Conservation (phyloP, 2,888 invertebrate species). For the Ryuthela nishihirai region DNA sequence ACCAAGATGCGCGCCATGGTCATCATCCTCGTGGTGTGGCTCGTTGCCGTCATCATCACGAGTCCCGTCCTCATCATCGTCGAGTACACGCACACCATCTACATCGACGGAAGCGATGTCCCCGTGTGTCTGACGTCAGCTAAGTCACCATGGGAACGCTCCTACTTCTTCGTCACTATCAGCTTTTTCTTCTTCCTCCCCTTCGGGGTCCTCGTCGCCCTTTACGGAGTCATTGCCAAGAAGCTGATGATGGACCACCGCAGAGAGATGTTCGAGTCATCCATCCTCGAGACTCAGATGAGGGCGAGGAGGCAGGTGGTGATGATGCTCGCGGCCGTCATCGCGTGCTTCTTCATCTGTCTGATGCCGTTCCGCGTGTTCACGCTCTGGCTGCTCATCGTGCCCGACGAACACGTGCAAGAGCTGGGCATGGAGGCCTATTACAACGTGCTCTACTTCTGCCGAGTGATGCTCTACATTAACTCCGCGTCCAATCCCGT, state of each 20-base stretch:
- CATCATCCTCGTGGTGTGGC: constrained; percentile 49
- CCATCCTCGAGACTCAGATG: constrained; percentile 3
- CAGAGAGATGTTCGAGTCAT: constrained; percentile 7
- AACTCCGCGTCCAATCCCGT: constrained; percentile 90
- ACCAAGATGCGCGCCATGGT: constrained; percentile 47
- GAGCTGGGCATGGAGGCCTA: constrained; percentile 73
- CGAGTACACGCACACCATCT: constrained; percentile 66
- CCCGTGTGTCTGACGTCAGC: constrained; percentile 76
- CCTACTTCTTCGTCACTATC: constrained; percentile 75
- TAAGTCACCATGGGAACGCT: constrained; percentile 69
- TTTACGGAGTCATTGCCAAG: constrained; percentile 80
- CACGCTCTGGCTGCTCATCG: constrained; percentile 79
- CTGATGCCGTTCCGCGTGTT: constrained; percentile 79
- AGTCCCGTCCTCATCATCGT: constrained; percentile 78
- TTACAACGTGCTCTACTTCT: constrained; percentile 77
- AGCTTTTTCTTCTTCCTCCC: constrained; percentile 81
- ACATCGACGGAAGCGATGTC: constrained; percentile 66
- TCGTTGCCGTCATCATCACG: constrained; percentile 46
- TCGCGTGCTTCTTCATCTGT: constrained; percentile 83
- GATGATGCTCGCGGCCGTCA: constrained; percentile 83
- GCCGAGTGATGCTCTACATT: constrained; percentile 80
- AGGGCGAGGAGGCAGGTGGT: constrained; percentile 52
- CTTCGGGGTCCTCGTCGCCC: constrained; percentile 68
- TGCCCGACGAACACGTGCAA: constrained; percentile 63
- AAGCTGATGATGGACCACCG: constrained; percentile 66